phyloP scores from a whole-genome alignment of 2,113 vertebrate genomes.

The Hassar affinis region DNA sequence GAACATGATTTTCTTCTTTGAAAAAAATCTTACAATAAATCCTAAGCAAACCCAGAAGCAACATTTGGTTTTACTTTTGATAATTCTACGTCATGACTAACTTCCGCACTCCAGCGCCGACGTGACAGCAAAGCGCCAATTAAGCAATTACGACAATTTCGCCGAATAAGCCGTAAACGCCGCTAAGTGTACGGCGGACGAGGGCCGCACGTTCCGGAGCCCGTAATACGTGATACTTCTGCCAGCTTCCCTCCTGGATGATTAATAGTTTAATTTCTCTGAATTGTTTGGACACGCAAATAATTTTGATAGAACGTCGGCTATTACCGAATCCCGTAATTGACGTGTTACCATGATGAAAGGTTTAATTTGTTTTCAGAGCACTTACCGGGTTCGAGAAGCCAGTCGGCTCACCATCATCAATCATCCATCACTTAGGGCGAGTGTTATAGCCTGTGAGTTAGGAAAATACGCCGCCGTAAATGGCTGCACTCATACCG shows the following conservation, averaged over 20 bases:
- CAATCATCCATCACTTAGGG: constrained; percentile 77
- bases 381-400: constrained; percentile 76
- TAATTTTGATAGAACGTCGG: constrained; percentile 73
- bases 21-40: neutral
- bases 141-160: constrained; percentile 75
- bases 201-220: constrained; percentile 55
- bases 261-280: constrained; percentile 79
- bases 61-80: constrained; percentile 79
- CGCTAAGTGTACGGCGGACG: constrained; percentile 59
- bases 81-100: constrained; percentile 66
- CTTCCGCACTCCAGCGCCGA: constrained; percentile 54
- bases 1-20: neutral
- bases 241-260: constrained; percentile 67
- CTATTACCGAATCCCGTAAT: constrained; percentile 79
- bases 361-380: constrained; percentile 79
- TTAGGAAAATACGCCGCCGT: constrained; percentile 67
- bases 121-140: constrained; percentile 66
- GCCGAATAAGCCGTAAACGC: constrained; percentile 73
- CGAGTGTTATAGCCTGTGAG: constrained; percentile 68
- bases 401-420: constrained; percentile 70
- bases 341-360: constrained; percentile 77
- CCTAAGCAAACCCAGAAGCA: constrained; percentile 44
- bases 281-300: constrained; percentile 78
- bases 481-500: constrained; percentile 64
- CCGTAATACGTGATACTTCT: constrained; percentile 53